Percentiles rank a stretch among this genome's conserved stretches.
Evolutionary conservation across 2,888 invertebrate genomes (phyloP).

Genomic region (Silvanus unidentatus): DNA sequence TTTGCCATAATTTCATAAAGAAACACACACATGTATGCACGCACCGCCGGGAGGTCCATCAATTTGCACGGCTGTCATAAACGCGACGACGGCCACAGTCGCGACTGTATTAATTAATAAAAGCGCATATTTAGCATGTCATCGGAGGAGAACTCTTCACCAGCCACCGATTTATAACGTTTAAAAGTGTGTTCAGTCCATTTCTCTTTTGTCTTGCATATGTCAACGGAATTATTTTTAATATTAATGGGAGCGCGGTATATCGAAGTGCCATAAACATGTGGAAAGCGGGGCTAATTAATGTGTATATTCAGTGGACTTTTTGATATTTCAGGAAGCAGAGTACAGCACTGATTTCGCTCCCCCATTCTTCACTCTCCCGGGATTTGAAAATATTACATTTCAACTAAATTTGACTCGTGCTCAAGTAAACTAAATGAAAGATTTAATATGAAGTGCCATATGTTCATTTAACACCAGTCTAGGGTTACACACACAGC

Average conservation of each 20-base stretch:
- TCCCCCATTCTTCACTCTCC: slow-evolving; percentile 17
- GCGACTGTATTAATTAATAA: slow-evolving; percentile 40
- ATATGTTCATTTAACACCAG: slow-evolving; percentile 29
- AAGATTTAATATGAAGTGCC: slow-evolving; percentile 34
- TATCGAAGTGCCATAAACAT: too few relatives aligned
- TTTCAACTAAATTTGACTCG: slow-evolving; percentile 38
- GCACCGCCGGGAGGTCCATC: slow-evolving; percentile 21
- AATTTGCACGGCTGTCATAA: slow-evolving; percentile 38
- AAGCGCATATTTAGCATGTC: slow-evolving; percentile 36
- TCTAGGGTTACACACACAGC: slow-evolving; percentile 20
- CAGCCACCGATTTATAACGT: slow-evolving; percentile 37
- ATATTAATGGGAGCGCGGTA: too few relatives aligned
- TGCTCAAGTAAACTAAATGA: slow-evolving; percentile 36
- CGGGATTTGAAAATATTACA: slow-evolving; percentile 39
- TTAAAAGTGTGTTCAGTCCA: slow-evolving; percentile 15
- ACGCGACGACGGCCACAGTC: slow-evolving; percentile 30
- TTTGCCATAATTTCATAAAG: too few relatives aligned
- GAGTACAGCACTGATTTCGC: slow-evolving; percentile 7
- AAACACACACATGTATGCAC: too few relatives aligned
- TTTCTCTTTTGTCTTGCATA: too few relatives aligned
- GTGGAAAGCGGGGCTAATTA: too few relatives aligned
- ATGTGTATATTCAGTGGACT: too few relatives aligned
- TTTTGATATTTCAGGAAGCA: too few relatives aligned
- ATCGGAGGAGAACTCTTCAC: too few relatives aligned
- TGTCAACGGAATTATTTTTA: too few relatives aligned